Evolutionary conservation across 2,888 invertebrate species (phyloP).

Genomic region (Criorhina ranunculi): DNA sequence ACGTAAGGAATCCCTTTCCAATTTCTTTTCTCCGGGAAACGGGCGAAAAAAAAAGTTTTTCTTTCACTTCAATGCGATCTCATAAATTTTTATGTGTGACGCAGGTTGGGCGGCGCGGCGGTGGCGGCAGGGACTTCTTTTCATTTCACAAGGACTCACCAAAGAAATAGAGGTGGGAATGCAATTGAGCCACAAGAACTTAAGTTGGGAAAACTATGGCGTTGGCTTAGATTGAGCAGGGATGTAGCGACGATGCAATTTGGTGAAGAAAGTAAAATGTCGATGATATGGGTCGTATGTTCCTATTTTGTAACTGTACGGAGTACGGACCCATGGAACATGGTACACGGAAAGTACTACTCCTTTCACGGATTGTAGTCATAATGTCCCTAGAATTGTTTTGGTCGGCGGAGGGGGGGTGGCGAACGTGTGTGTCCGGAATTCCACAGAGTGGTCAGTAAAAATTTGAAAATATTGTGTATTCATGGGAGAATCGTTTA

Average conservation of each 20-base stretch:
- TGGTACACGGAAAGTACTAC: background rate
- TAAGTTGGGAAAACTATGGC: slow-evolving; percentile 54
- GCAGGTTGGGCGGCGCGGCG: slow-evolving; percentile 11
- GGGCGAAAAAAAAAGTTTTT: slow-evolving; percentile 66
- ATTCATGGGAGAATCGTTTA: slow-evolving; percentile 71
- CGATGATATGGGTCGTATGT: slow-evolving; percentile 71
- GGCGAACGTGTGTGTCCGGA: slow-evolving; percentile 11
- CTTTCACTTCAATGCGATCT: slow-evolving; percentile 74
- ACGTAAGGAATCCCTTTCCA: slow-evolving; percentile 70
- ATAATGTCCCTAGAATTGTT: slow-evolving; percentile 51
- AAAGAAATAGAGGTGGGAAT: slow-evolving; percentile 16
- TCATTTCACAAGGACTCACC: slow-evolving; percentile 4
- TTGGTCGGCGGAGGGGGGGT: no score
- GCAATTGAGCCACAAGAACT: slow-evolving; percentile 55
- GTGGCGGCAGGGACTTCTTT: slow-evolving; percentile 22
- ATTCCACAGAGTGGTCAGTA: slow-evolving; percentile 70
- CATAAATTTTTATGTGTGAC: slow-evolving; percentile 75
- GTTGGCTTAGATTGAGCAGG: slow-evolving; percentile 67
- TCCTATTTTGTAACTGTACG: slow-evolving; percentile 54
- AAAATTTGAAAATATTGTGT: slow-evolving; percentile 73
- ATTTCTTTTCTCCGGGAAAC: slow-evolving; percentile 56
- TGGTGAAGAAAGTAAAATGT: slow-evolving; percentile 67
- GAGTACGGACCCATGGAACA: no score
- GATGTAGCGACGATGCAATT: slow-evolving; percentile 69
- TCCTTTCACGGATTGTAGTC: slow-evolving; percentile 31